A percentile compares a stretch with the other conserved stretches of the same genome.
These are phyloP conservation scores for Hypena proboscidalis DNA, from an alignment of 2,888 invertebrate genomes.

Conservation along the genomic window DNA sequence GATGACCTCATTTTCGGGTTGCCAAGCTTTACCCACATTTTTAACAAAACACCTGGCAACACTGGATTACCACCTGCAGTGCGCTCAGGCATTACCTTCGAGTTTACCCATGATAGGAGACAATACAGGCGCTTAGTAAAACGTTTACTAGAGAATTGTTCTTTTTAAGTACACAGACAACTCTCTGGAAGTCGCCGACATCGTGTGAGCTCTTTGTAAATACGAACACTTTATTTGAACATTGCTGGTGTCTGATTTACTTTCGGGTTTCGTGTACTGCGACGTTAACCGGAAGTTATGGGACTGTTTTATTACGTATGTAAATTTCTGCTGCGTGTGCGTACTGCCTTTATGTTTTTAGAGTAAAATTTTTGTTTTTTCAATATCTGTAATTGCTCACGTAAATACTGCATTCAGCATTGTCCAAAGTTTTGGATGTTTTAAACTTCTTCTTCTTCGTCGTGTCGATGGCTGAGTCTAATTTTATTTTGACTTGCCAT, in stretches of 20 bases:
- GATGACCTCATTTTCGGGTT: no score
- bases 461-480: no score
- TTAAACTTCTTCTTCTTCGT: no score
- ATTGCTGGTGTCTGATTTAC: constrained; percentile 55
- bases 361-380: constrained; percentile 17
- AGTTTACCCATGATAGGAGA: constrained; percentile 43
- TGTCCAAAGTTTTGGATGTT: no score
- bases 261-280: constrained; percentile 51
- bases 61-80: constrained; percentile 7
- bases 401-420: no score
- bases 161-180: constrained; percentile 64
- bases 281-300: constrained; percentile 46
- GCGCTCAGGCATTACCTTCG: constrained; percentile 18
- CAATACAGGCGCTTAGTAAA: constrained; percentile 53
- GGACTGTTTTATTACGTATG: constrained; percentile 46
- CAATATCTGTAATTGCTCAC: no score
- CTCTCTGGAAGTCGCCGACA: constrained; percentile 59
- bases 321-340: constrained; percentile 39
- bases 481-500: no score
- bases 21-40: no score
- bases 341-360: constrained; percentile 24
- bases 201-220: constrained; percentile 64
- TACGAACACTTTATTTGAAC: constrained; percentile 62
- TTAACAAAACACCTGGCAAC: no score
- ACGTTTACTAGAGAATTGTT: constrained; percentile 65